Evolutionary conservation across 2,888 invertebrate species (phyloP), one percentile per base, ranked within the genome.

Genomic region (Amphipyra berbera): DNA sequence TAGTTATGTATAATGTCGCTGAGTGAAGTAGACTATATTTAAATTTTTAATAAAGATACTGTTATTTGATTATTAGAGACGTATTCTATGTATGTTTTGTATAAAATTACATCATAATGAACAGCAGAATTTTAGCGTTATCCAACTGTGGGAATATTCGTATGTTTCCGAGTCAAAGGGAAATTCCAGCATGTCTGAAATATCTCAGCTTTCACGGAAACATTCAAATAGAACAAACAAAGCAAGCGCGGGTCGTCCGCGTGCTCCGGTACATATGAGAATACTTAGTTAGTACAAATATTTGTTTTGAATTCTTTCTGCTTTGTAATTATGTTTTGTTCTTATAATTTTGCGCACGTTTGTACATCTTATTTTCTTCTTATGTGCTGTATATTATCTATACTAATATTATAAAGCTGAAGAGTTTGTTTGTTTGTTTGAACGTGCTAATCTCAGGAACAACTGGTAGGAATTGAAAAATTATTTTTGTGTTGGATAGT

Each of bases 141-240:
- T 37, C n/a, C 5, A 12, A 40, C n/a, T 40, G 12, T 44, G 35
- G 35, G 14, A 38, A 60, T 21, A 21, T 35, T 56, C 47, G 10
- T 12, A 15, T 46, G 15, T 30, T 37, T 40, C 14, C n/a, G n/a
- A 21, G 41, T 27, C 21, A 27, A 69, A 58, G 50, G n/a, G 4
- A 49, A 44, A 46, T 59, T 10, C 14, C 48, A 10, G 9, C 35
- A 40, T 74, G 52, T 48, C 52, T 49, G 42, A 37, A 45, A 69
- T 68, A 48, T 73, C 56, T 61, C 7, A 47, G 41, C 45, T 30
- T 52, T 35, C 9, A n/a, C 35, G n/a, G 15, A 37, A 57, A 45
- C 40, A 12, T 53, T 47, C n/a, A 41, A 46, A 40, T 45, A 14
- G 15, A 30, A n/a, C 50, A 59, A 13, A 56, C 56, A 35, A 47